Conservation (phyloP, 2,113 vertebrate species). For the Colistium nudipinnis region DNA sequence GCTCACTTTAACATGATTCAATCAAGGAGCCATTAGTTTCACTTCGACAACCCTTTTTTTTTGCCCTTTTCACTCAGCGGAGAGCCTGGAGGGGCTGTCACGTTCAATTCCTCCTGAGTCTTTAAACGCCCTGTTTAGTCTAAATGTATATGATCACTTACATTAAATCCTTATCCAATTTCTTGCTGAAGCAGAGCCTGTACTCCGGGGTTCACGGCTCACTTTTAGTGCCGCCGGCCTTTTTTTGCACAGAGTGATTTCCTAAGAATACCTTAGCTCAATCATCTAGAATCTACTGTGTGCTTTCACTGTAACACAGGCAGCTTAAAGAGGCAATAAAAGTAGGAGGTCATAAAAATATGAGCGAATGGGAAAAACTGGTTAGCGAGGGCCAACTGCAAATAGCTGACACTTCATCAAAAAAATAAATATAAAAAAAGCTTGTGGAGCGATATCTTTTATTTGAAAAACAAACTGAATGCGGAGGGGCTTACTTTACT, state of each 20-base stretch:
- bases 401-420: constrained; percentile 65
- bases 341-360: constrained; percentile 50
- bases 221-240: constrained; percentile 23
- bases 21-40: constrained; percentile 66
- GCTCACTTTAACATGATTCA: constrained; percentile 64
- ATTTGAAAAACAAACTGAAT: constrained; percentile 63
- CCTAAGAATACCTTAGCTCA: constrained; percentile 49
- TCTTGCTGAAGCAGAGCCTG: constrained; percentile 51
- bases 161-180: constrained; percentile 66
- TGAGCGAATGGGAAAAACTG: constrained; percentile 50
- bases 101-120: constrained; percentile 58
- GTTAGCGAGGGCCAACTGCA: constrained; percentile 31
- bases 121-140: constrained; percentile 63
- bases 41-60: constrained; percentile 40
- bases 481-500: constrained; percentile 27
- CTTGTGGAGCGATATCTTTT: constrained; percentile 33
- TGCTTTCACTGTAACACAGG: constrained; percentile 38
- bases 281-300: constrained; percentile 42
- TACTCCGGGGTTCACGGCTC: constrained; percentile 29
- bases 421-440: constrained; percentile 53
- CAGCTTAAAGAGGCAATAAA: constrained; percentile 59
- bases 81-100: constrained; percentile 60
- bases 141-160: constrained; percentile 63
- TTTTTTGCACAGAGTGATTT: constrained; percentile 42
- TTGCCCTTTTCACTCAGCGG: constrained; percentile 44